Evolutionary conservation across 2,113 vertebrate species (phyloP), one percentile per base, ranked within the genome.

Genomic region (Baryphthengus martii): DNA sequence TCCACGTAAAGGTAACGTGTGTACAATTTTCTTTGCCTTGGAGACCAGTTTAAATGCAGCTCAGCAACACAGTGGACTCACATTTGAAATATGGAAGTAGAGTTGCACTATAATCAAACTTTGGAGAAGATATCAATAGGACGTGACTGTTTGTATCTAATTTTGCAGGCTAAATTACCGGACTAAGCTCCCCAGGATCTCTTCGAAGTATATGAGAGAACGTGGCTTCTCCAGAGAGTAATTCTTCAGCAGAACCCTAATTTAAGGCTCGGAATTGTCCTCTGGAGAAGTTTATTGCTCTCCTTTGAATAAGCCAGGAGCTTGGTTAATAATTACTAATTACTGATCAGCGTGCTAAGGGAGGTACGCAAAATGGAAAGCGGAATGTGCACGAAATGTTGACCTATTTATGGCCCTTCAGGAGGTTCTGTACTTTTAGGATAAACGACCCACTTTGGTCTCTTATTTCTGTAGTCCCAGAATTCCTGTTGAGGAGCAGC

Each of bases 11-110:
- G 56, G 75, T 93, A 88, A 74, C 12, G 31, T 7, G 3, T 86
- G 35, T 88, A 83, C 49, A 59, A 10, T 86, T 90, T 81, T 81
- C 65, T 90, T 92, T 90, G 76, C 82, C 83, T 93, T 81, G 47
- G 93, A 94, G 91, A 92, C 81, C 26, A 78, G 52, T 92, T 95
- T 92, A 80, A 89, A 91, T 81, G 84, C 68, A 94, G 76, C 89
- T 89, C 47, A 95, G 68, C 47, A 93, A 56, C 65, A 88, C 72
- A 93, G 33, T 40, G 77, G 76, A n/a, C 47, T 74, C 3, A 0
- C 24, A 33, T 73, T 88, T 86, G 65, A 95, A 92, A 90, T 92
- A 88, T 56, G 3, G 70, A 72, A 93, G 83, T 84, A 93, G 44
- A 55, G 31, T 72, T 72, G 65, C 24, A 66, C 42, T 92, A 13